A percentile compares a stretch with the other conserved stretches of the same genome.
Conservation (phyloP, 1,140 invertebrate genomes). For the Amyelois transitella region DNA sequence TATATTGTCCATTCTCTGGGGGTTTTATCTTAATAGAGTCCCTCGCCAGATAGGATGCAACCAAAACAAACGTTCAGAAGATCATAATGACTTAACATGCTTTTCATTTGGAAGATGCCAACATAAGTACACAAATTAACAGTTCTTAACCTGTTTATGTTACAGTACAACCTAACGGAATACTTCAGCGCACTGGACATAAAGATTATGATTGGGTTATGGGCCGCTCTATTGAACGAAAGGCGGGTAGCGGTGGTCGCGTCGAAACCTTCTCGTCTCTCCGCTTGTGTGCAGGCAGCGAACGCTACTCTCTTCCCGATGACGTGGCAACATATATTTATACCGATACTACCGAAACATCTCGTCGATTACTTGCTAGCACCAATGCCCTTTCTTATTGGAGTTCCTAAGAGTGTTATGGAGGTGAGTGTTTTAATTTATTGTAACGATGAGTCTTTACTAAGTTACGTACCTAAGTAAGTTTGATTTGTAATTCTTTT, state of each 20-base stretch:
- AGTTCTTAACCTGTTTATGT: slow-evolving; percentile 24
- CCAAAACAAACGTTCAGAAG: not conserved
- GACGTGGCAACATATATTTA: slow-evolving; percentile 98
- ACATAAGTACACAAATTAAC: not conserved
- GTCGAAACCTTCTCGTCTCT: slow-evolving; percentile 87
- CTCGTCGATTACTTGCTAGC: slow-evolving; percentile 93
- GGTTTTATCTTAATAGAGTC: not conserved
- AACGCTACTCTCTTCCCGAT: slow-evolving; percentile 96
- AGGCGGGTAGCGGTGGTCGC: slow-evolving; percentile 93
- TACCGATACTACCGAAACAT: slow-evolving; percentile 91
- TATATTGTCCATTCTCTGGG: not conserved
- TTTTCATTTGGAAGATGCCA: not conserved
- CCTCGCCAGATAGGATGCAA: not conserved
- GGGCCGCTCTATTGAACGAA: slow-evolving; percentile 95
- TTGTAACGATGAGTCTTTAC: too few species aligned
- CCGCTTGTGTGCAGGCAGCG: slow-evolving; percentile 94
- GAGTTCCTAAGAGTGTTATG: slow-evolving; percentile 88
- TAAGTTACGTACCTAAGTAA: too few species aligned
- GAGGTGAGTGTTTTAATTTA: slow-evolving; percentile 75
- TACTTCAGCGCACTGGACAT: slow-evolving; percentile 96
- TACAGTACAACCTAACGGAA: slow-evolving; percentile 94
- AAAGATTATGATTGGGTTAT: slow-evolving; percentile 94
- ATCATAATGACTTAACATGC: not conserved
- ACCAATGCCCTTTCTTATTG: slow-evolving; percentile 97
- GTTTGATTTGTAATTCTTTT: too few species aligned